A percentile compares a stretch with the other conserved stretches of the same genome.
Conservation (phyloP, 1,140 invertebrate species). For the Trialeurodes vaporariorum region DNA sequence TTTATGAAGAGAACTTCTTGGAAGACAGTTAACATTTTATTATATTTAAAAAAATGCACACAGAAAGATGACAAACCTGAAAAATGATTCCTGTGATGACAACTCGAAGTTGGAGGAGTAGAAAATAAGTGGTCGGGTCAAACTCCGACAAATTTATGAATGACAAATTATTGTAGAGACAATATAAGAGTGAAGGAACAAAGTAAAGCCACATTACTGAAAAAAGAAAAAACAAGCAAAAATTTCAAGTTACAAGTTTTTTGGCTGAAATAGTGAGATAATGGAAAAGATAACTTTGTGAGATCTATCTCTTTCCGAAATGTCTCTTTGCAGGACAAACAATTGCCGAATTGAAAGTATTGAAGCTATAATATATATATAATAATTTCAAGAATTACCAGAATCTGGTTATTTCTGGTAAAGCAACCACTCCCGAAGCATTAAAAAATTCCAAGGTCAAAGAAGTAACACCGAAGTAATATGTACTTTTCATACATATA, state of each 20-base stretch:
- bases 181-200: slow-evolving; percentile 82
- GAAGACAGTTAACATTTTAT: background rate
- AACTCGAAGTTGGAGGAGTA: slow-evolving; percentile 84
- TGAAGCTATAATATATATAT: no score
- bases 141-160: slow-evolving; percentile 83
- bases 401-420: no score
- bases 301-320: no score
- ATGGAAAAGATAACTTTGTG: no score
- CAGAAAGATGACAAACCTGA: slow-evolving; percentile 52
- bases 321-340: no score
- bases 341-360: no score
- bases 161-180: slow-evolving; percentile 88
- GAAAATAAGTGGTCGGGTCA: slow-evolving; percentile 89
- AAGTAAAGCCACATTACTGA: slow-evolving; percentile 73
- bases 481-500: no score
- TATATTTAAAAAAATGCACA: background rate
- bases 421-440: no score
- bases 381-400: no score
- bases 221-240: slow-evolving; percentile 28
- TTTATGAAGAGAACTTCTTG: no score
- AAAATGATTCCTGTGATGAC: slow-evolving; percentile 86
- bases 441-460: no score
- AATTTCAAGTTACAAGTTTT: background rate
- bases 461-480: no score
- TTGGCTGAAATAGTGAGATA: background rate